phyloP scores from a whole-genome alignment of 2,888 invertebrate species.

The Drosophila affinis region DNA sequence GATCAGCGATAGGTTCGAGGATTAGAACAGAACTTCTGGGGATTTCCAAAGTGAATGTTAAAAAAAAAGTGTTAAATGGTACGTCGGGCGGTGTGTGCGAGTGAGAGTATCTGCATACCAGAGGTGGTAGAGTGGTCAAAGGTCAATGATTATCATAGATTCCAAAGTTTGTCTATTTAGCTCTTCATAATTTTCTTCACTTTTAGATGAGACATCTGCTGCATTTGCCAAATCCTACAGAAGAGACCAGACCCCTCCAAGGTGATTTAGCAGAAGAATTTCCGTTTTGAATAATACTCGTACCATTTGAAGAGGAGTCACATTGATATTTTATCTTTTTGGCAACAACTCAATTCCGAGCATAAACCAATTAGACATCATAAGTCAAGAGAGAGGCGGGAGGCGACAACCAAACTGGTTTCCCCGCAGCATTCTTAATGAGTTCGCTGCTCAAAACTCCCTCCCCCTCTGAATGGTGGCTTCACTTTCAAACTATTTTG shows the following conservation, averaged over 20 bases:
- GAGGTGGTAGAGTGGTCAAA: not conserved
- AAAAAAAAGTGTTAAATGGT: conserved; percentile 52
- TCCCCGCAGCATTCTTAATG: conserved; percentile 21
- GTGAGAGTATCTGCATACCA: no score
- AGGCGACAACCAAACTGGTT: conserved; percentile 40
- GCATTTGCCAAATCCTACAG: not conserved
- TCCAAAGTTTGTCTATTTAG: not conserved
- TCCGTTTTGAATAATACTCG: conserved; percentile 37
- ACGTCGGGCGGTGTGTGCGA: conserved; percentile 9
- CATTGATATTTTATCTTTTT: conserved; percentile 21
- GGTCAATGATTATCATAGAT: not conserved
- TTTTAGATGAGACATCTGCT: not conserved
- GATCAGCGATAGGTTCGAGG: conserved; percentile 52
- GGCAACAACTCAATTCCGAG: conserved; percentile 30
- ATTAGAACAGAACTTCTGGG: conserved; percentile 14
- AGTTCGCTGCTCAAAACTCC: conserved; percentile 27
- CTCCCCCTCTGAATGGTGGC: conserved; percentile 27
- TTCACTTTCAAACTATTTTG: conserved; percentile 46
- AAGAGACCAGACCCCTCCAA: conserved; percentile 27
- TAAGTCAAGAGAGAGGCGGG: conserved; percentile 19
- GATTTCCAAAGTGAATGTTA: conserved; percentile 30
- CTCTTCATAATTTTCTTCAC: not conserved
- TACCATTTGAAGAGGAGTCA: conserved; percentile 27
- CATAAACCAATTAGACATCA: conserved; percentile 33
- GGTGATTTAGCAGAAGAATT: conserved; percentile 57